Conservation (phyloP, 2,797 vertebrate genomes). For the Labeo calbasu region DNA sequence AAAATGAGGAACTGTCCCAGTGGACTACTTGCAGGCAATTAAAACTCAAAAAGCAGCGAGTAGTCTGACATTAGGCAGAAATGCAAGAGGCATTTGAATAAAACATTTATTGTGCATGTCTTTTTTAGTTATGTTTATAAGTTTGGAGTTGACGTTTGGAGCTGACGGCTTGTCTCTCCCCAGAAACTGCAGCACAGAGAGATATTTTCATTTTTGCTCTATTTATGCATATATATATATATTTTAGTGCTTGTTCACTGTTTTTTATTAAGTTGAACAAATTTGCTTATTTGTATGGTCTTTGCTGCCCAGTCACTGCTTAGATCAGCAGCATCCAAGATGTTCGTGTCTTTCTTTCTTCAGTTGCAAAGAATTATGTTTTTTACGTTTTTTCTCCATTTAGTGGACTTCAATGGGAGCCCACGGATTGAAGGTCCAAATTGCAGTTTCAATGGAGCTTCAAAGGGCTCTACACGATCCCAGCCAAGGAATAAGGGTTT, state of each 20-base stretch:
- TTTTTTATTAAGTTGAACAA: neutral
- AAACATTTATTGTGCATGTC: constrained; percentile 45
- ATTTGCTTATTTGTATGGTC: neutral
- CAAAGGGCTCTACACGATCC: no score
- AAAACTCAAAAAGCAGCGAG: constrained; percentile 33
- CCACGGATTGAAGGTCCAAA: no score
- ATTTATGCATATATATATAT: neutral
- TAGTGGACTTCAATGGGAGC: no score
- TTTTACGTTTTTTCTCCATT: no score
- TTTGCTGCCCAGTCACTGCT: neutral
- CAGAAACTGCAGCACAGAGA: neutral
- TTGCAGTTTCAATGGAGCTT: no score
- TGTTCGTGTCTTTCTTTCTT: no score
- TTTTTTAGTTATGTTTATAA: constrained; percentile 32
- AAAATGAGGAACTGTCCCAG: constrained; percentile 44
- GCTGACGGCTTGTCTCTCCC: neutral
- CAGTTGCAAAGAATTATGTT: no score
- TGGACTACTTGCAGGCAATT: constrained; percentile 46
- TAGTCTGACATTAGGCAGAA: constrained; percentile 31
- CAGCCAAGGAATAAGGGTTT: no score
- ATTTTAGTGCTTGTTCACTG: neutral
- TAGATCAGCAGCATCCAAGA: neutral
- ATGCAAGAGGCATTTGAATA: constrained; percentile 40
- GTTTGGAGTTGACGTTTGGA: neutral
- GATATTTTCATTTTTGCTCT: neutral